Conservation (phyloP, 2,888 invertebrate species). For the Amphimallon solstitiale region DNA sequence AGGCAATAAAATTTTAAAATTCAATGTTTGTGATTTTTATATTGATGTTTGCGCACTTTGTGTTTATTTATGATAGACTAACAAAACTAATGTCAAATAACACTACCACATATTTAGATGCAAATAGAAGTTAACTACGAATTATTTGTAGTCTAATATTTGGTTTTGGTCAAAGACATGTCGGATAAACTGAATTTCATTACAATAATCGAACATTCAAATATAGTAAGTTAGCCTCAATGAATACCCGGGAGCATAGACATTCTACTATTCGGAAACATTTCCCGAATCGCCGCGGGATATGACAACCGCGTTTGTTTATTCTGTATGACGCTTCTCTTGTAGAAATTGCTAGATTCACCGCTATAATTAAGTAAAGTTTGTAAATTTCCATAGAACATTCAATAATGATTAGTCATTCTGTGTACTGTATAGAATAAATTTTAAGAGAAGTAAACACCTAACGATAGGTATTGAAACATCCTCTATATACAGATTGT, state of each 20-base stretch:
- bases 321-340: slow-evolving; percentile 31
- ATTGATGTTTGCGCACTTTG: no score
- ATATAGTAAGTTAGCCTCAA: slow-evolving; percentile 42
- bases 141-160: background rate
- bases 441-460: no score
- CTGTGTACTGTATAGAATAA: no score
- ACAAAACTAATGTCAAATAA: no score
- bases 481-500: no score
- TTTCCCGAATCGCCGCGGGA: slow-evolving; percentile 39
- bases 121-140: background rate
- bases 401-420: no score
- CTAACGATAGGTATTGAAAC: no score
- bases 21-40: no score
- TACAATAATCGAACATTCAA: slow-evolving; percentile 42
- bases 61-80: no score
- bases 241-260: slow-evolving; percentile 42
- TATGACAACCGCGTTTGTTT: slow-evolving; percentile 38
- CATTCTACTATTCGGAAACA: slow-evolving; percentile 38
- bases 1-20: no score
- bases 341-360: slow-evolving; percentile 16
- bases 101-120: background rate
- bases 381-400: no score
- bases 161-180: slow-evolving; percentile 13
- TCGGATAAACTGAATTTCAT: slow-evolving; percentile 10
- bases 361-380: background rate